Conservation (phyloP, 2,797 vertebrate genomes). For the Sebastes variabilis region DNA sequence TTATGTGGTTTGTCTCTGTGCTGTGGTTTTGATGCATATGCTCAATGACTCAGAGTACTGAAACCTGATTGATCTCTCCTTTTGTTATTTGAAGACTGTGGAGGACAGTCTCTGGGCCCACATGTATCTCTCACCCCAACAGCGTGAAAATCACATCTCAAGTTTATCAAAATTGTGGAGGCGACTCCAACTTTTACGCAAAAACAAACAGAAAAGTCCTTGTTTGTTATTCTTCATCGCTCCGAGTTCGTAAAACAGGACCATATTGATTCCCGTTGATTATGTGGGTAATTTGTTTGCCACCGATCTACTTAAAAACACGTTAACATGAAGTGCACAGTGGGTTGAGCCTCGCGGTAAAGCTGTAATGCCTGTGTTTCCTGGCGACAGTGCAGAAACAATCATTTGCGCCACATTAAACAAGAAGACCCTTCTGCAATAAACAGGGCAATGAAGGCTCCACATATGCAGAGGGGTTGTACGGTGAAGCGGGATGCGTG, state of each 20-base stretch:
- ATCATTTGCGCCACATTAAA: not conserved
- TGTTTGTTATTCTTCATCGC: not conserved
- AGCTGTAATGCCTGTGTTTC: not conserved
- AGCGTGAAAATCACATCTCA: not conserved
- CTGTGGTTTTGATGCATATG: constrained; percentile 54
- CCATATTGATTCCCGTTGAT: not conserved
- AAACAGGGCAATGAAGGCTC: not conserved
- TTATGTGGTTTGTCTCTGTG: constrained; percentile 66
- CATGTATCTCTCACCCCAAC: not conserved
- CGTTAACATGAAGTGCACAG: not conserved
- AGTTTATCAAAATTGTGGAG: not conserved
- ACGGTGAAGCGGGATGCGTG: not conserved
- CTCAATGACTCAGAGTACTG: constrained; percentile 33
- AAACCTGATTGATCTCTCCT: constrained; percentile 42
- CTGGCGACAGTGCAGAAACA: not conserved
- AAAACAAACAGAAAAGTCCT: not conserved
- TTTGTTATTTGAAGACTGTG: constrained; percentile 23
- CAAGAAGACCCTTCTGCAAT: not conserved
- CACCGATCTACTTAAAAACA: not conserved
- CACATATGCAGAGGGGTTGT: not conserved
- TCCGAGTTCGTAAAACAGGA: not conserved
- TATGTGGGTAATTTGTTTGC: not conserved
- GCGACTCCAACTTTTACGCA: not conserved
- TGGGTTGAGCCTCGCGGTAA: not conserved
- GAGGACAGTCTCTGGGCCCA: not conserved